Evolutionary conservation across 2,113 vertebrate species (phyloP), one percentile per base, ranked within the genome.

Genomic region (Daboia siamensis): DNA sequence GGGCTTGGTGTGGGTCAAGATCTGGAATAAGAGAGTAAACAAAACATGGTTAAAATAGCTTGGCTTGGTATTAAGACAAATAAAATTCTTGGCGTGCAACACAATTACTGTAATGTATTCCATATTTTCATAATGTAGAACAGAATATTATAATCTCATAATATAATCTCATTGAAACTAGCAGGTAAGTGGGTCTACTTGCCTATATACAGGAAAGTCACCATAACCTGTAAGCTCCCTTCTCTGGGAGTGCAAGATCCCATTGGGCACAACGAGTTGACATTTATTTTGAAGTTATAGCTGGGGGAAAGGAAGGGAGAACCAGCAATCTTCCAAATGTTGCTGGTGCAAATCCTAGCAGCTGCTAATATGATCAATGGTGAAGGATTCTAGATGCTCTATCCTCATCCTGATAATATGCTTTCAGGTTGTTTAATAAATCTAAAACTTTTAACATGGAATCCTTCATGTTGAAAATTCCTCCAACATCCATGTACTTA

Each of bases 1-100:
- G 13, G 97, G 98, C 96, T 98, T 99, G 74, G 98, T 97, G 93
- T 99, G 98, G 55, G 98, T 98, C 89, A 99, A 97, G 95, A 99
- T 99, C 98, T 99, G 95, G 29, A 48, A 93, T 92, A 54, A 95
- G 33, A 15, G 39, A 64, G 9, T 1, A 17, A 21, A 9, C 4
- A 24, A 3, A n/a, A 54, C 24, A n/a, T 1, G 17, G n/a, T 90
- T 85, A 64, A 56, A 9, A 85, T n/a, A 13, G 26, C 5, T 52
- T n/a, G 59, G 15, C 10, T 33, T n/a, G 59, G 26, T 12, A 48
- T 39, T 29, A 15, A 55, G 33, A 86, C n/a, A 44, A 20, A 17
- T 33, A 6, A 44, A 54, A 46, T 26, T 39, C 1, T 64, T 11
- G 11, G 1, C 2, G 29, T 10, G 0, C 48, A 55, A 4, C 44